Conservation (phyloP, 2,797 vertebrate genomes). For the Enteromius mattozi region DNA sequence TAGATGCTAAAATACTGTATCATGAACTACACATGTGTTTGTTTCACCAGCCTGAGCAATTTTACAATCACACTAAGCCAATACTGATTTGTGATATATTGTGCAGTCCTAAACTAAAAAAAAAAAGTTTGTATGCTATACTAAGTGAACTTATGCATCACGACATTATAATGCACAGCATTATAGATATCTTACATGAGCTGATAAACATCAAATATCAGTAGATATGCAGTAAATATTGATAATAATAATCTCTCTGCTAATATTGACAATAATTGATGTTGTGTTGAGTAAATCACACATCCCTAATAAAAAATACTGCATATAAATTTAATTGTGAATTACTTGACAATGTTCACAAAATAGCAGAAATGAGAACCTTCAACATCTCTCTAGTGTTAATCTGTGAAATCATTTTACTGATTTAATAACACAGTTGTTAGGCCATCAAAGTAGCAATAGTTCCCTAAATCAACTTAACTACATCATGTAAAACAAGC, state of each 20-base stretch:
- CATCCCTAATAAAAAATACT: background rate
- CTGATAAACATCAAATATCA: background rate
- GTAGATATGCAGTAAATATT: too few relatives aligned
- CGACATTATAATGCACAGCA: background rate
- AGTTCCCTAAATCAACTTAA: conserved; percentile 52
- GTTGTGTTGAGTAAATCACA: background rate
- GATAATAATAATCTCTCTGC: background rate
- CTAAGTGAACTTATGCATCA: background rate
- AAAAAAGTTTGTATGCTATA: background rate
- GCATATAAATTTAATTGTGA: background rate
- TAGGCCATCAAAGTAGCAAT: conserved; percentile 26
- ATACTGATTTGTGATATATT: background rate
- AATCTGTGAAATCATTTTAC: conserved; percentile 44
- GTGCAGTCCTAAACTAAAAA: background rate
- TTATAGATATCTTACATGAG: background rate
- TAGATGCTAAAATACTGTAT: background rate
- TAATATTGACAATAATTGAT: background rate
- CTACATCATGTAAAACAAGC: conserved; percentile 69
- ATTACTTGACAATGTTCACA: background rate
- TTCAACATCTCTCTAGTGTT: background rate
- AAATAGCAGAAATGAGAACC: background rate
- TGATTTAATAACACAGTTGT: conserved; percentile 46
- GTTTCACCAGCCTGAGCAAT: background rate
- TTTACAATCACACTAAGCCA: background rate
- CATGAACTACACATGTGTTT: background rate